Evolutionary conservation across 2,888 invertebrate species (phyloP), one percentile per base, ranked within the genome.

Genomic region (Drepana falcataria): DNA sequence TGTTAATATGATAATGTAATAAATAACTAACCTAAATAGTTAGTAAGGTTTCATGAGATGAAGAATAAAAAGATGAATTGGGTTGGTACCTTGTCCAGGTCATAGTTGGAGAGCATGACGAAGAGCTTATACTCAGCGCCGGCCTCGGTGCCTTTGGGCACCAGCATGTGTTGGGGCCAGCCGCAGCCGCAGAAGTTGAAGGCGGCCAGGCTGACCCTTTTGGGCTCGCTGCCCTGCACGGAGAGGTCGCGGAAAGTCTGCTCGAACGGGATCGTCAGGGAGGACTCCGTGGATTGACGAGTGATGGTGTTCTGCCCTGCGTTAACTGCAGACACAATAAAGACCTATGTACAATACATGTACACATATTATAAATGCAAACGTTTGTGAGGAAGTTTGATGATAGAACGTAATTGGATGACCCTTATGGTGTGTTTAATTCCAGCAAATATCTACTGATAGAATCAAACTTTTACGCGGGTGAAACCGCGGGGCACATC

Each of bases 161-260:
- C 81, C 47, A 93, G 83, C 87, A 93, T 88, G 73, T 93, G 93
- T 58, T 92, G 92, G 0, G 93, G 93, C 92, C 93, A 93, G 40
- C 93, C 93, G 67, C 94, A 94, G 52, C 93, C 93, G 81, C 94
- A 94, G 86, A 83, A 93, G 80, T 93, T 92, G 79, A 92, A 92
- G 37, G 79, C 61, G 2, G 85, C 81, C 2, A 84, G 76, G 34
- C 63, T 58, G 1, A 59, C 48, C 9, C 63, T 64, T 1, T 70
- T 68, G n/a, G 85, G 69, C 71, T 81, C 63, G 40, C 64, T 57
- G 55, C 73, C 75, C 61, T 82, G 82, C 0, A 55, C 56, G 2
- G 88, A 84, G 52, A 93, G 76, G 70, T 92, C 90, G 49, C 92
- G 85, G 90, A 93, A 93, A 1, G 92, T 92, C 64, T 91, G 89